Percentiles rank a stretch among this genome's conserved stretches.
phyloP scores from a whole-genome alignment of 2,888 invertebrate genomes.

The Rhorus exstirpatorius region DNA sequence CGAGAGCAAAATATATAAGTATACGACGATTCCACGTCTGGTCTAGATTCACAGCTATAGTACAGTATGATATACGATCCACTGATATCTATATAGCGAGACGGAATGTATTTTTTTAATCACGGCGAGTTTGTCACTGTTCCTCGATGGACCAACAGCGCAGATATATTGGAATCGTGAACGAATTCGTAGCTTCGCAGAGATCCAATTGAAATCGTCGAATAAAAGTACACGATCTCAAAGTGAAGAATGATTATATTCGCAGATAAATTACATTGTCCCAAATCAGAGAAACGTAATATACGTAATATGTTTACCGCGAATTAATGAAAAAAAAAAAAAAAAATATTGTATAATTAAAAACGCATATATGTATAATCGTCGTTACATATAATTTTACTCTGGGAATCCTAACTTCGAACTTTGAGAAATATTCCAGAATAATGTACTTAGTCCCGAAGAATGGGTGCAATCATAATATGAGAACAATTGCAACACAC shows the following conservation, averaged over 20 bases:
- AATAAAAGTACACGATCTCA: constrained; percentile 1
- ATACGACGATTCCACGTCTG: constrained; percentile 42
- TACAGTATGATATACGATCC: constrained; percentile 49
- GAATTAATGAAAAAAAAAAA: neutral
- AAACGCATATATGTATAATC: no score
- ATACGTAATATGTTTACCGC: no score
- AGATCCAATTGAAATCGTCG: constrained; percentile 17
- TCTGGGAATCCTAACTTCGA: no score
- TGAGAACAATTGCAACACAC: no score
- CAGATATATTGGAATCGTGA: constrained; percentile 65
- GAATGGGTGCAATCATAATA: no score
- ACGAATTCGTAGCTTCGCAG: constrained; percentile 18
- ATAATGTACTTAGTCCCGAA: no score
- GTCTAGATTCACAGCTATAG: constrained; percentile 39
- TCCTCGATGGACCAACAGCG: constrained; percentile 37
- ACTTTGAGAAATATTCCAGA: no score
- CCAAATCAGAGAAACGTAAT: neutral
- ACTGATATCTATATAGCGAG: constrained; percentile 20
- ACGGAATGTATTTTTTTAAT: constrained; percentile 65
- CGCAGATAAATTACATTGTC: neutral
- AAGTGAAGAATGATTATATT: neutral
- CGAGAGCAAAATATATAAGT: constrained; percentile 17
- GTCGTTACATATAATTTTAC: no score
- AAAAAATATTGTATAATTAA: neutral
- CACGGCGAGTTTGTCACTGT: constrained; percentile 64